Conservation (phyloP, 2,797 vertebrate species). For the Sitta carolinensis region DNA sequence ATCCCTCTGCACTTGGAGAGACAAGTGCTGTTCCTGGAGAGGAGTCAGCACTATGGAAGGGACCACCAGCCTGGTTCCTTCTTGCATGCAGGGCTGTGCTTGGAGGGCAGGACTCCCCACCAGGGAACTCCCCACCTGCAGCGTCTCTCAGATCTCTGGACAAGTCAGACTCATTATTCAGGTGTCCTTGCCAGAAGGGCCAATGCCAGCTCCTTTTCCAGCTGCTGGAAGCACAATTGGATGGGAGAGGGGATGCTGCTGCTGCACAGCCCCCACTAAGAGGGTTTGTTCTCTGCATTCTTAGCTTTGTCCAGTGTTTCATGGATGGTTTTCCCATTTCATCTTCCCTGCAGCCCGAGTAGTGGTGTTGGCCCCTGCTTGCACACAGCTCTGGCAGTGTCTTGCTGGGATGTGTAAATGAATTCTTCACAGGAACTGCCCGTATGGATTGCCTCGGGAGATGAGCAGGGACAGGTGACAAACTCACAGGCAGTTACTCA, state of each 20-base stretch:
- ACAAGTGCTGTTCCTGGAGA: neutral
- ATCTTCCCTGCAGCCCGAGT: accelerated
- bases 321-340: neutral
- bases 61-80: neutral
- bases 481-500: neutral
- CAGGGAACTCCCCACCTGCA: neutral
- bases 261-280: neutral
- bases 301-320: neutral
- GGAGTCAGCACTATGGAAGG: neutral
- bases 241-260: neutral
- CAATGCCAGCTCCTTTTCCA: neutral
- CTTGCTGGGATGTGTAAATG: accelerated
- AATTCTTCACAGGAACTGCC: neutral
- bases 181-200: neutral
- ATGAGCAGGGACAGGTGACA: neutral
- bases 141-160: neutral
- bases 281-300: neutral
- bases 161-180: accelerated
- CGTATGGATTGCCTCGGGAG: accelerated
- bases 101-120: neutral
- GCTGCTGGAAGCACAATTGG: accelerated
- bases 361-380: neutral
- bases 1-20: neutral
- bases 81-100: accelerated
- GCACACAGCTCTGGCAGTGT: neutral